These are phyloP conservation scores for Acrobasis suavella DNA, from an alignment of 2,888 invertebrate species.

Conservation along the genomic window DNA sequence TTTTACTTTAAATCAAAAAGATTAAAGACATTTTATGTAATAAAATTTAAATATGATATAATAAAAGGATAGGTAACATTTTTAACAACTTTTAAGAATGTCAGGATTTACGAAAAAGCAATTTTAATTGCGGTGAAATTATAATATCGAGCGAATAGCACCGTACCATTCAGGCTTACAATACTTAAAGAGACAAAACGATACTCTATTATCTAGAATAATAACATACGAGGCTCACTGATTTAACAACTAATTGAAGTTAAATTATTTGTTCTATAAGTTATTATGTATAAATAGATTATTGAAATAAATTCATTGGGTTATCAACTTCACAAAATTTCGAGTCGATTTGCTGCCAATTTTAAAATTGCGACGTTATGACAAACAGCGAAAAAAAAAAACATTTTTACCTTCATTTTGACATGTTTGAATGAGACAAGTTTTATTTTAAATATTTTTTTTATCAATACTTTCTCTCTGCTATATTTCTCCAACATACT, in stretches of 20 bases:
- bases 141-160: constrained; percentile 31
- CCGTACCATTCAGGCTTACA: constrained; percentile 30
- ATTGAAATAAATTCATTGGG: constrained; percentile 18
- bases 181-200: constrained; percentile 29
- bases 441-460: too few species aligned
- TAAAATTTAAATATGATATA: too few species aligned
- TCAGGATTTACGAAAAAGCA: too few species aligned
- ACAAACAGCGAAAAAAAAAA: too few species aligned
- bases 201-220: constrained; percentile 32
- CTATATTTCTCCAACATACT: too few species aligned
- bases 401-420: too few species aligned
- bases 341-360: neutral
- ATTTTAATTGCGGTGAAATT: neutral
- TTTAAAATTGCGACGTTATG: neutral
- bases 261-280: constrained; percentile 40
- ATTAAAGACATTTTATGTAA: too few species aligned
- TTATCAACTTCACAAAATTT: constrained; percentile 16
- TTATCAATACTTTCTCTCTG: too few species aligned
- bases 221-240: constrained; percentile 39
- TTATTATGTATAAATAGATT: neutral
- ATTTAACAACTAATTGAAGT: constrained; percentile 42
- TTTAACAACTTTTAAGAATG: too few species aligned
- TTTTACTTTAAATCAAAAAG: too few species aligned
- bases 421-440: neutral
- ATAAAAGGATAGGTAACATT: too few species aligned